These are phyloP conservation scores for Cephus spinipes DNA, from an alignment of 2,888 invertebrate genomes.

Conservation along the genomic window DNA sequence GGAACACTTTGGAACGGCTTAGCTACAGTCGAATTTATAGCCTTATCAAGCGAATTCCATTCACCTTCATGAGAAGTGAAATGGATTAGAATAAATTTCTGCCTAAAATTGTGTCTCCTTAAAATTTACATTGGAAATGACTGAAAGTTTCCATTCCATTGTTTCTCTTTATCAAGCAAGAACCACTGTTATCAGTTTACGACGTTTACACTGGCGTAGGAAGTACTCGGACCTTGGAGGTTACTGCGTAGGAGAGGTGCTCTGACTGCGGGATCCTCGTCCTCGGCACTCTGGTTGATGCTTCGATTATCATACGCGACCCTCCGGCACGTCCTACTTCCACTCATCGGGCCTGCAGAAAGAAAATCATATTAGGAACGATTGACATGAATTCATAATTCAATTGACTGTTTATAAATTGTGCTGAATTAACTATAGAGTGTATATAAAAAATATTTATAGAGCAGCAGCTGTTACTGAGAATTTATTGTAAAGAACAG, in stretches of 20 bases:
- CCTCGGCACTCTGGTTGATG: neutral
- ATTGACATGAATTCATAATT: neutral
- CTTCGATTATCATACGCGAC: neutral
- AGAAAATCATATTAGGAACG: neutral
- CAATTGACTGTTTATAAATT: neutral
- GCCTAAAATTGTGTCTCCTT: neutral
- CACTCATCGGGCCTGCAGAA: neutral
- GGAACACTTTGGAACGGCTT: neutral
- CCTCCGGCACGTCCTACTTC: neutral
- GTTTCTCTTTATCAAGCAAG: neutral
- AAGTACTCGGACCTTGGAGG: slow-evolving; percentile 67
- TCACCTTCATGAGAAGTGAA: neutral
- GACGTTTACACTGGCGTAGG: slow-evolving; percentile 75
- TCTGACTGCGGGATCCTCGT: slow-evolving; percentile 40
- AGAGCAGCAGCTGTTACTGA: neutral
- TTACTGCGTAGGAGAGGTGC: slow-evolving; percentile 62
- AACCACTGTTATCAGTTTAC: neutral
- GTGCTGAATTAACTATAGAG: neutral
- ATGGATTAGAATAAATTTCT: neutral
- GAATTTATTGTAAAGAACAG: neutral
- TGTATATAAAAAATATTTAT: neutral
- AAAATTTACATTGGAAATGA: neutral
- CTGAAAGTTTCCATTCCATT: neutral
- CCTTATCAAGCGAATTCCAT: neutral
- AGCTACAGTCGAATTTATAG: neutral